These are phyloP conservation scores for Hyalella azteca DNA, from an alignment of 2,888 invertebrate species.

Conservation along the genomic window DNA sequence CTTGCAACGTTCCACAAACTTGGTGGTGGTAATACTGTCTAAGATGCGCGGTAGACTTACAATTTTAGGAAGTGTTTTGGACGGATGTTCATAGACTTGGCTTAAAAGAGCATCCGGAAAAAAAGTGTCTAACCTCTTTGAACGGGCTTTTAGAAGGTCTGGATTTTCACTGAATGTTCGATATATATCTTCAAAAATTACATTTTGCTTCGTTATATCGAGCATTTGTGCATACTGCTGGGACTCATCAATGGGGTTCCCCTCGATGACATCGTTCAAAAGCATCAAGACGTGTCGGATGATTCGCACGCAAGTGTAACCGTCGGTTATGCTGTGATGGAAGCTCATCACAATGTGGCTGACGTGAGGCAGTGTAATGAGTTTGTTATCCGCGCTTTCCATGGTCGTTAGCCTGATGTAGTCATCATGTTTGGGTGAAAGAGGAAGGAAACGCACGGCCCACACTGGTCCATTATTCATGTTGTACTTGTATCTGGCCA, in stretches of 20 bases:
- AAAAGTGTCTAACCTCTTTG: neutral
- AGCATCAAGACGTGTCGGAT: constrained; percentile 30
- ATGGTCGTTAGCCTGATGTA: neutral
- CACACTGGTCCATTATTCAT: neutral
- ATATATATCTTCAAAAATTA: neutral
- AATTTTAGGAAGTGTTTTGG: neutral
- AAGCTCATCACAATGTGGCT: constrained; percentile 35
- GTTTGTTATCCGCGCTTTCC: neutral
- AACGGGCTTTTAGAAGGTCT: neutral
- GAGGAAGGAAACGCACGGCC: neutral
- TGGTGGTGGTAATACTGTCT: neutral
- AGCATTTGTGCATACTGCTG: constrained; percentile 17
- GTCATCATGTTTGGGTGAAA: neutral
- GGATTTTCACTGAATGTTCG: neutral
- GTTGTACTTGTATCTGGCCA: neutral
- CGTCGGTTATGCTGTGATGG: constrained; percentile 44
- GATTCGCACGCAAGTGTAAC: constrained; percentile 40
- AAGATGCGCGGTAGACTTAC: neutral
- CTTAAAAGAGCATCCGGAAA: neutral
- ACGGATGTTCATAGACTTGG: neutral
- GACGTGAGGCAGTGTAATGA: neutral
- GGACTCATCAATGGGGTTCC: constrained; percentile 32
- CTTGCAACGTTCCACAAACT: constrained; percentile 13
- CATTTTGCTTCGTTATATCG: neutral
- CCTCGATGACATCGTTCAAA: constrained; percentile 38